A percentile compares a stretch with the other conserved stretches of the same genome.
Evolutionary conservation across 2,113 vertebrate genomes (phyloP).

Genomic region (Bos javanicus): DNA sequence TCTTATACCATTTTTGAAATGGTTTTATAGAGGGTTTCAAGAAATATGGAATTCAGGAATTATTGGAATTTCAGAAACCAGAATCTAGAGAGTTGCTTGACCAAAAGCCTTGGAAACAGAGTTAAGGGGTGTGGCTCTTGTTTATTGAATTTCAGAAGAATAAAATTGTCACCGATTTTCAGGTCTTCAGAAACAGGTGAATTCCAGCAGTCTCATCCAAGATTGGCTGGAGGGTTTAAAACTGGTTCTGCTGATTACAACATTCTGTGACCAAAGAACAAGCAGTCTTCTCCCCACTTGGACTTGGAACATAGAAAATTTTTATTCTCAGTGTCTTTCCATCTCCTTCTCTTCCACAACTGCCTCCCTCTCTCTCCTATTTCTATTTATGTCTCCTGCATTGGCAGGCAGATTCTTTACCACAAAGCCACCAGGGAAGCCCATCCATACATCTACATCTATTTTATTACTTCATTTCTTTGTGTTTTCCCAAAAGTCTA

Average conservation of each 20-base stretch:
- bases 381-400: neutral
- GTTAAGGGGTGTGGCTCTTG: neutral
- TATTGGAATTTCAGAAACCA: neutral
- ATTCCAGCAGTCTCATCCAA: neutral
- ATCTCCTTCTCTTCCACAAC: neutral
- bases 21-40: neutral
- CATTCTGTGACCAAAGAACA: neutral
- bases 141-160: too few relatives aligned
- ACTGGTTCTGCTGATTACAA: neutral
- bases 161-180: accelerated
- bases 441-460: neutral
- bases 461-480: neutral
- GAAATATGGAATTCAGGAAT: neutral
- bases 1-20: neutral
- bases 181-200: neutral
- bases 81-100: neutral
- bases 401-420: neutral
- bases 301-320: neutral
- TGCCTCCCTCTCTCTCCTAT: neutral
- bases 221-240: accelerated
- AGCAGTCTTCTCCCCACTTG: neutral
- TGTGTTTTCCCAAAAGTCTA: neutral
- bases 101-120: accelerated
- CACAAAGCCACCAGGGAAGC: neutral
- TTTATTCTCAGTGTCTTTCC: neutral